Evolutionary conservation across 2,113 vertebrate species (phyloP).

Genomic region (Cheirogaleus medius): DNA sequence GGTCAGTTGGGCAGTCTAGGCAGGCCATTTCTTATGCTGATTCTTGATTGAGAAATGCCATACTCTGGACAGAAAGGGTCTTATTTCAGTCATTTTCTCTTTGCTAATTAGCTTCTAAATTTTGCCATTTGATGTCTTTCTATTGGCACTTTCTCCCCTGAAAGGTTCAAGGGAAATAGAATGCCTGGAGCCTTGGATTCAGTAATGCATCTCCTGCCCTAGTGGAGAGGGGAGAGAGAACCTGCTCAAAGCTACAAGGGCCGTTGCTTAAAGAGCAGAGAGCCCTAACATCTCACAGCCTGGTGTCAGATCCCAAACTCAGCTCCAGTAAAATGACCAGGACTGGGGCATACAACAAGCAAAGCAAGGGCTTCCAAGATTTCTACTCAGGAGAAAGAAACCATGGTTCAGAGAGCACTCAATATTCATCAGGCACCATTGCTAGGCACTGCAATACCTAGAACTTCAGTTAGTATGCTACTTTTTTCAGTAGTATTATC

Average conservation of each 20-base stretch:
- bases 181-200: not conserved
- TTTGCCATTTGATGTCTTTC: not conserved
- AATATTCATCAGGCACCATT: too few relatives aligned
- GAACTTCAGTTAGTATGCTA: not conserved
- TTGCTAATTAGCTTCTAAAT: not conserved
- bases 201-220: not conserved
- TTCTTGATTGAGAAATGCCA: not conserved
- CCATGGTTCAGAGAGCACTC: too few relatives aligned
- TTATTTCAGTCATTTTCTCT: constrained; percentile 31
- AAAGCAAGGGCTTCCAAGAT: not conserved
- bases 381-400: not conserved
- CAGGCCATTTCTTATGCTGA: not conserved
- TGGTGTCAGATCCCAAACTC: not conserved
- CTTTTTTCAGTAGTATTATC: not conserved
- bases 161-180: not conserved
- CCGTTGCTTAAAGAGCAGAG: not conserved
- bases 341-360: not conserved
- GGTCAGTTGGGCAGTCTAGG: not conserved
- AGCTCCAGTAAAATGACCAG: not conserved
- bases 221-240: not conserved
- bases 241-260: not conserved
- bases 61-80: not conserved
- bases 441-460: fast-evolving
- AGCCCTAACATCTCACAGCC: not conserved
- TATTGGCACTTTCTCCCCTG: not conserved